Evolutionary conservation across 2,797 vertebrate species (phyloP).

Genomic region (Rhabdomys pumilio): DNA sequence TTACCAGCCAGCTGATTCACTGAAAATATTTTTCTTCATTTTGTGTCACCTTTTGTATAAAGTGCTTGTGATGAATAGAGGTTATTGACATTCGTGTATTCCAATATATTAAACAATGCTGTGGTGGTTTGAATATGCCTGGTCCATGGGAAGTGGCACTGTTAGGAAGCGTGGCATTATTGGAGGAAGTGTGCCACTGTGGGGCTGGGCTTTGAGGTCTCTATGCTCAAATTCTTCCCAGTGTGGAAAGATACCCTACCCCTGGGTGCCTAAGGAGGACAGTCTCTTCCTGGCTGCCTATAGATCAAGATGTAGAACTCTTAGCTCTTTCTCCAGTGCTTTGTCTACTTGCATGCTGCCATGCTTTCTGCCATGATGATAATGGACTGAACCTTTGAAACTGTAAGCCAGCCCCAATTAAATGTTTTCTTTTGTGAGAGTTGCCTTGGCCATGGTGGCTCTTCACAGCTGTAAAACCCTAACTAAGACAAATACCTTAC

Average conservation of each 20-base stretch:
- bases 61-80: not conserved
- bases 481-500: not conserved
- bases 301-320: too few relatives aligned
- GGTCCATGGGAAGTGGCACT: not conserved
- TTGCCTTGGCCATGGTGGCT: not conserved
- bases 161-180: not conserved
- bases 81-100: slow-evolving; percentile 16
- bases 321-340: too few relatives aligned
- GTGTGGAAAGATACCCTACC: not conserved
- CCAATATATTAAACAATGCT: not conserved
- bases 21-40: slow-evolving; percentile 21
- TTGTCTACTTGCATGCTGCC: not conserved
- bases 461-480: not conserved
- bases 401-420: not conserved
- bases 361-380: not conserved
- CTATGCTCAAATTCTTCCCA: not conserved
- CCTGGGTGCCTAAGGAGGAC: not conserved
- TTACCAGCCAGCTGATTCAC: not conserved
- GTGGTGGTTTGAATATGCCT: not conserved
- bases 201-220: not conserved
- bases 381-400: not conserved
- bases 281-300: too few relatives aligned
- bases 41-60: not conserved
- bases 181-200: not conserved
- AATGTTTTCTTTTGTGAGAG: not conserved